These are phyloP conservation scores for Nothoprocta pentlandii DNA, from an alignment of 2,113 vertebrate genomes.

Conservation along the genomic window DNA sequence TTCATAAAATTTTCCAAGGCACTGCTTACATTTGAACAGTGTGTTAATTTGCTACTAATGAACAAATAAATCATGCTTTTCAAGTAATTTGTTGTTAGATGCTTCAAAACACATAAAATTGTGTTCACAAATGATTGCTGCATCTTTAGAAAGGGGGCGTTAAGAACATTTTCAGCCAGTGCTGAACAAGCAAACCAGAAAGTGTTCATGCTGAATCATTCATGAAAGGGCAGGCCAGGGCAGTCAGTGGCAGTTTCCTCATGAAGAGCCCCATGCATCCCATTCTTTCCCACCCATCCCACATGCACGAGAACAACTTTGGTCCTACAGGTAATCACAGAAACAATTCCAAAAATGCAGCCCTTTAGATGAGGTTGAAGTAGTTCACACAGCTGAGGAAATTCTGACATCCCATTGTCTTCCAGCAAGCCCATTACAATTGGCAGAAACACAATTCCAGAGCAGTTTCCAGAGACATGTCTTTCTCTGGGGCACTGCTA, in stretches of 20 bases:
- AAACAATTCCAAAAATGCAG: slow-evolving; percentile 42
- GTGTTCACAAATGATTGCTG: slow-evolving; percentile 70
- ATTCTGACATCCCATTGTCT: slow-evolving; percentile 42
- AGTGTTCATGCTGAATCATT: slow-evolving; percentile 76
- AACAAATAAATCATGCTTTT: slow-evolving; percentile 65
- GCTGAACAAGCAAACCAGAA: slow-evolving; percentile 78
- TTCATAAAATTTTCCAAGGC: slow-evolving; percentile 53
- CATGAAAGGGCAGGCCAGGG: slow-evolving; percentile 74
- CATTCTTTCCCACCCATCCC: slow-evolving; percentile 71
- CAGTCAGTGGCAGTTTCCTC: slow-evolving; percentile 72
- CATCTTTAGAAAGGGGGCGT: slow-evolving; percentile 81
- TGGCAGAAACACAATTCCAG: slow-evolving; percentile 45
- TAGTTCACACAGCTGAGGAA: slow-evolving; percentile 42
- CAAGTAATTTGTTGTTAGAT: slow-evolving; percentile 20
- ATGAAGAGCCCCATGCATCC: slow-evolving; percentile 77
- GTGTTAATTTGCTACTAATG: slow-evolving; percentile 59
- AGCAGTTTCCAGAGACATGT: not conserved
- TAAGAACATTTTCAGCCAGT: slow-evolving; percentile 80
- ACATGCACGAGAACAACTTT: slow-evolving; percentile 73
- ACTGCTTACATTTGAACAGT: slow-evolving; percentile 61
- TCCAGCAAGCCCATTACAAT: slow-evolving; percentile 52
- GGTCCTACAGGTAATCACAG: slow-evolving; percentile 15
- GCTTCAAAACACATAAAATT: slow-evolving; percentile 48
- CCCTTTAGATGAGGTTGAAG: slow-evolving; percentile 22
- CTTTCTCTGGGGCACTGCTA: not conserved